Evolutionary conservation across 2,797 vertebrate species (phyloP).

Genomic region (Acanthurus tractus): DNA sequence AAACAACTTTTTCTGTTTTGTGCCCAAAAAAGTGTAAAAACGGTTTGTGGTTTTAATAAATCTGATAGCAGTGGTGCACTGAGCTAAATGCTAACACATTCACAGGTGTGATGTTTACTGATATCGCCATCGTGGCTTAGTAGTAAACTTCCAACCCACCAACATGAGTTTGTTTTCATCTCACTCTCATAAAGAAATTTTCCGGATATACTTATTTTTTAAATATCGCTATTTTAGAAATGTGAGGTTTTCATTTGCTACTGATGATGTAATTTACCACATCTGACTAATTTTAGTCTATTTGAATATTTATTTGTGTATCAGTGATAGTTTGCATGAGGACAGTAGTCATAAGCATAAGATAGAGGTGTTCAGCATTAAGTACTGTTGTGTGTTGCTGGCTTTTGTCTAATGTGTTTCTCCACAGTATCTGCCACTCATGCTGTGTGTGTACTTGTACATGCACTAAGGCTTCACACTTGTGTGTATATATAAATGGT

Average conservation of each 20-base stretch:
- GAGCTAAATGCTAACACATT: too few species aligned
- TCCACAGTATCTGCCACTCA: conserved; percentile 12
- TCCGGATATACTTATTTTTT: neutral
- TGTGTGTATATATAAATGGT: neutral
- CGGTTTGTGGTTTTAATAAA: too few species aligned
- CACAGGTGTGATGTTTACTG: too few species aligned
- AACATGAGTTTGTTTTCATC: neutral
- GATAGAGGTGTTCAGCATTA: conserved; percentile 2
- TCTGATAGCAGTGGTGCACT: too few species aligned
- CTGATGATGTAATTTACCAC: neutral
- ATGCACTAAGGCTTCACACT: conserved; percentile 18
- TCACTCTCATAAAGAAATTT: neutral
- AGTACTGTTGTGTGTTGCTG: neutral
- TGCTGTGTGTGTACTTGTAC: conserved; percentile 21
- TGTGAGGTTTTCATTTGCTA: conserved; percentile 19
- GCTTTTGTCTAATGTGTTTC: conserved; percentile 15
- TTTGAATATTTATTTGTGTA: conserved; percentile 1
- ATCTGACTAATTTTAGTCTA: neutral
- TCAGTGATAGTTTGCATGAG: conserved; percentile 26
- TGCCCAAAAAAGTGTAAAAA: neutral
- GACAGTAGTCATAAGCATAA: neutral
- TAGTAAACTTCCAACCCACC: neutral
- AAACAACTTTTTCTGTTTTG: neutral
- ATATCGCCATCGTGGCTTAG: too few species aligned
- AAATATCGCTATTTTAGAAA: neutral